Evolutionary conservation across 2,888 invertebrate genomes (phyloP), one percentile per base, ranked within the genome.

Genomic region (Aspidiotus rigidus): DNA sequence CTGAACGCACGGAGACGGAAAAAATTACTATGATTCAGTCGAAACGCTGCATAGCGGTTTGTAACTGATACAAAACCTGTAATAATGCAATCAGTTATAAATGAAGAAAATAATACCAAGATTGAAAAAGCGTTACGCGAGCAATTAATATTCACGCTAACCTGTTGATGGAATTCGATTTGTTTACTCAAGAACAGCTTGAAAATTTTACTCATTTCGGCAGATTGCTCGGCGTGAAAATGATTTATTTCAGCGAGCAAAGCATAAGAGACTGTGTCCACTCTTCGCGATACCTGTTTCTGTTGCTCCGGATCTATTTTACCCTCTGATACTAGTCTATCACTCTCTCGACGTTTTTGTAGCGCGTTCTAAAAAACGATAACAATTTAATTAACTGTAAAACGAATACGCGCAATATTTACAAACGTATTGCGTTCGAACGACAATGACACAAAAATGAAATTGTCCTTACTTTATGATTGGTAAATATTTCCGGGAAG

Each of bases 221-320:
- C 83, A 60, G 91, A 88, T 73, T 94, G 83, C 77, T 95, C 93
- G 40, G 82, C 79, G 77, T 94, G 93, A 78, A 98, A 96, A 78
- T 97, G 93, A 74, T 89, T 88, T 74, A 97, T 87, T 82, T 99
- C 98, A 69, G 97, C 95, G 77, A 97, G 84, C 71, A 94, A 85
- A 2, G 93, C 88, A 77, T 95, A 96, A 0, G 95, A 93, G 76
- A 97, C 88, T 15, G 93, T 86, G 78, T 98, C 96, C 0, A 93
- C 90, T 75, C 94, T 84, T 74, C 88, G 84, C 72, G 87, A 82
- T 11, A 95, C 87, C 76, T 89, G 90, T 73, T 87, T 86, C 72
- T 93, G 81, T 76, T 93, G 90, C 16, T 84, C 84, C 71, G 87
- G 85, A 74, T 87, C 87, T 85, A 93, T 87, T 80, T 90, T 92